These are phyloP conservation scores for Drosophila tanythrix DNA, from an alignment of 2,888 invertebrate species.

Conservation along the genomic window DNA sequence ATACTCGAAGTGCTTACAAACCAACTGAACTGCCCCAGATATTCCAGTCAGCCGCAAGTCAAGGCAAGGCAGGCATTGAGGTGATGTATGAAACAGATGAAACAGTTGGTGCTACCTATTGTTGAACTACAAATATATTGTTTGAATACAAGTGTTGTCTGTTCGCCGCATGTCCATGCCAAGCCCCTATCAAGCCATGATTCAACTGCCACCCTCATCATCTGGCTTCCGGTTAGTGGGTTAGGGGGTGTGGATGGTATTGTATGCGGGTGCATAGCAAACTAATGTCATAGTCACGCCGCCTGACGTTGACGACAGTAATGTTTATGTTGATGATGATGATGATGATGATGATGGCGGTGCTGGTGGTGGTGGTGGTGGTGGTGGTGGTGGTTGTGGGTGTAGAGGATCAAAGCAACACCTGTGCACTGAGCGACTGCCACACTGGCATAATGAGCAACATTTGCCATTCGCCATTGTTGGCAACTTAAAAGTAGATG, in stretches of 20 bases:
- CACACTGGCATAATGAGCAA: conserved; percentile 34
- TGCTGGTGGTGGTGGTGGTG: not conserved
- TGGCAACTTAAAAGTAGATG: conserved; percentile 14
- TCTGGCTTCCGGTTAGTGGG: not conserved
- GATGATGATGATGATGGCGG: not conserved
- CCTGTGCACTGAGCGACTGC: conserved; percentile 11
- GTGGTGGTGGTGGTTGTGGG: not conserved
- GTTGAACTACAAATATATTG: conserved; percentile 41
- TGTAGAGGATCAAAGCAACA: not conserved
- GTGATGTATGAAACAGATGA: conserved; percentile 22
- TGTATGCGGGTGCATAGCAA: conserved; percentile 50
- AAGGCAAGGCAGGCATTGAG: conserved; percentile 40
- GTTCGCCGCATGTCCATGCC: conserved; percentile 20
- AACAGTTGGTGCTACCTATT: conserved; percentile 51
- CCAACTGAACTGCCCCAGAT: conserved; percentile 20
- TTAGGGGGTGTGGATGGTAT: not conserved
- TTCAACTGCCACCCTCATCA: not conserved
- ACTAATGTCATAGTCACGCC: conserved; percentile 75
- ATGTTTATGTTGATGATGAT: conserved; percentile 29
- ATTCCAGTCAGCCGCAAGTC: conserved; percentile 10
- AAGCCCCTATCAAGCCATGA: conserved; percentile 10
- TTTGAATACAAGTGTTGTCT: conserved; percentile 57
- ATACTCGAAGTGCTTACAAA: not conserved
- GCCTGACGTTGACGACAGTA: conserved; percentile 71
- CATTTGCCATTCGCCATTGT: conserved; percentile 38